Percentiles rank a stretch among this genome's conserved stretches.
Evolutionary conservation across 92 coral and sea anemone species (phyloP).

Genomic region (Palythoa caribaeorum): DNA sequence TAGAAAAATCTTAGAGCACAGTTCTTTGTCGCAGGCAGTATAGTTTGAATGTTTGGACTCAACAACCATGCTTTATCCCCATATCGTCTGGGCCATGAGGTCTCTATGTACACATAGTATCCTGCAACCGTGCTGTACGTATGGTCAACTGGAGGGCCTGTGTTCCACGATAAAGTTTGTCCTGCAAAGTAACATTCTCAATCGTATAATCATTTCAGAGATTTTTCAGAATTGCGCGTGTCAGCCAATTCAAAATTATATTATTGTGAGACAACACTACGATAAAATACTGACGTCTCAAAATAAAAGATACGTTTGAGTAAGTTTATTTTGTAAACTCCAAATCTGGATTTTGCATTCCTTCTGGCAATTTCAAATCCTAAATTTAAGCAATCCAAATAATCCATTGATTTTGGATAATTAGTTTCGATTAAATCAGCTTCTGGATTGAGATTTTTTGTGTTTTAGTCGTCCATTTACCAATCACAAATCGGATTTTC

Average conservation of each 20-base stretch:
- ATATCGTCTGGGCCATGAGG: constrained; percentile 94
- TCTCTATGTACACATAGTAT: constrained; percentile 94
- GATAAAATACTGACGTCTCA: too few species aligned
- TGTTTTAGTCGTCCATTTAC: too few species aligned
- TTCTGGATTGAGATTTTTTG: too few species aligned
- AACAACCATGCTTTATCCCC: constrained; percentile 98
- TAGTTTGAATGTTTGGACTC: constrained; percentile 88
- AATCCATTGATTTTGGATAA: too few species aligned
- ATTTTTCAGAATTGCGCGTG: background rate
- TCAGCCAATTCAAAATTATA: too few species aligned
- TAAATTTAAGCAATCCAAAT: too few species aligned
- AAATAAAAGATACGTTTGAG: too few species aligned
- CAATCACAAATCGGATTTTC: too few species aligned
- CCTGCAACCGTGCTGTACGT: constrained; percentile 78
- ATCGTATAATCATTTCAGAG: background rate
- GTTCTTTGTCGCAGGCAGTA: constrained; percentile 58
- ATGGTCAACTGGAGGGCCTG: constrained; percentile 97
- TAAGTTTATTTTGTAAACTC: too few species aligned
- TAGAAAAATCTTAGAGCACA: constrained; percentile 95
- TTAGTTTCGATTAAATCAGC: too few species aligned
- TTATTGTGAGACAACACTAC: background rate
- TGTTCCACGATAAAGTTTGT: constrained; percentile 83
- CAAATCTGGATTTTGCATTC: too few species aligned
- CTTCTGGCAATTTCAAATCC: too few species aligned
- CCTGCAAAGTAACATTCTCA: constrained; percentile 51